Evolutionary conservation across 1,140 invertebrate genomes (phyloP), one percentile per base, ranked within the genome.

Genomic region (Cylas formicarius): DNA sequence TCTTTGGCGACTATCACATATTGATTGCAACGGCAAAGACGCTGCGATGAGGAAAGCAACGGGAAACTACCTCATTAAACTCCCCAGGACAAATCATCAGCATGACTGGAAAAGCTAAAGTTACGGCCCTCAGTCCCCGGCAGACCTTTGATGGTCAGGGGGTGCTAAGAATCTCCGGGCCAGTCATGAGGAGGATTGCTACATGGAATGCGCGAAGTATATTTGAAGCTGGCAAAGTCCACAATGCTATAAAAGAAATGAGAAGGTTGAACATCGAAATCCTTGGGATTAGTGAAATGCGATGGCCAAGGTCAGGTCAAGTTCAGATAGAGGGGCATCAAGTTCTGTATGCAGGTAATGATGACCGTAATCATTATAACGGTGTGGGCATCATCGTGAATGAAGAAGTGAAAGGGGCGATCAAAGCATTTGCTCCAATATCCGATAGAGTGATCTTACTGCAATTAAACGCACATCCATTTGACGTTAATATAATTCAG

Each of bases 401-500:
- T 7, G 16, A 22, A 3, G 13, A n/a, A 5, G 14, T 48, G 3
- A 11, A 11, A 5, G 17, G 24, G 2, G 40, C 10, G 11, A 29
- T 47, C 2, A 38, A 16, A 10, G 29, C 4, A 29, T 48, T 48
- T 18, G 21, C 27, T 4, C 31, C 38, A 19, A 34, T 43, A 14
- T 34, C 45, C n/a, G 45, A 45, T 10, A 36, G 34, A 45, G 17
- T 38, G 8, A 3, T 48, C 4, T 34, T 56, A 22, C 17, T 54
- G 29, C 21, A 56, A 41, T n/a, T 61, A 8, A 13, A 52, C 3
- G 38, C 54, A 7, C 44, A 35, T 13, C 49, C 34, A 19, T 27
- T 26, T 4, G 52, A 46, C 11, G 52, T 60, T 0, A 61, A 60
- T 27, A 48, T 66, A 6, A 58, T 65, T 21, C 60, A 63, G 45